Base-by-base conservation (phyloP, 2,113 vertebrate species). In the Anser cygnoides region DNA sequence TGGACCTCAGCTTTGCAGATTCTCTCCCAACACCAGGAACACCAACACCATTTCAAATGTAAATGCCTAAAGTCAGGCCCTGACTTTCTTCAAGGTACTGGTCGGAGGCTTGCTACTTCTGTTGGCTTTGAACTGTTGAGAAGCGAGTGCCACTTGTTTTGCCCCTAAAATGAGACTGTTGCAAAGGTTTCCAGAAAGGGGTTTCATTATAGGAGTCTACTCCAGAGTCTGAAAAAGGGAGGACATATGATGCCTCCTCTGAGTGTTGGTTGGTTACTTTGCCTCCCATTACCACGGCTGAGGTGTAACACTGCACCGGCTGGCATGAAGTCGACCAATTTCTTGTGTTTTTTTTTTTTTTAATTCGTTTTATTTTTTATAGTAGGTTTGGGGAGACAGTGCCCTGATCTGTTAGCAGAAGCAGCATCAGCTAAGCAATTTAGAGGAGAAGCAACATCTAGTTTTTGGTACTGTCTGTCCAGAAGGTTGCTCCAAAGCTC, bases 311-410 rank as follows among this genome's bases (percentile, higher is more conserved):
- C 18, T 21, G 5, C 52, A 67, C 16, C 21, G 43, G 19, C 22
- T 58, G 5, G 31, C 54, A 52, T 0, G 3, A 15, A 1, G 3
- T 28, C 31, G 52, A 15, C 11, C 20, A 26, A 0, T 73, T 76
- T 72, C 12, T 25, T 65, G 49, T 35, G 4, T 61, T 26, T 76
- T 77, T 13, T 20, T 46, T 20, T 46, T 46, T 5, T 46, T 49
- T 39, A 39, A 39, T 39, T 39, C 4, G 9, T 39, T 39, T 39
- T 39, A 39, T 21, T 22, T 49, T 49, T 21, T 11, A 49, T 44
- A 29, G 25, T 52, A 9, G 3, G 2, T 72, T 82, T 85, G 12
- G 41, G n/a, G 37, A 68, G 33, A 19, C 28, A n/a, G 26, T 22
- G 29, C 23, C 17, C 41, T 19, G 19, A 20, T 72, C 59, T 80